Base-by-base conservation (phyloP, 1,140 invertebrate species). In the Drosophila lacteicornis region DNA sequence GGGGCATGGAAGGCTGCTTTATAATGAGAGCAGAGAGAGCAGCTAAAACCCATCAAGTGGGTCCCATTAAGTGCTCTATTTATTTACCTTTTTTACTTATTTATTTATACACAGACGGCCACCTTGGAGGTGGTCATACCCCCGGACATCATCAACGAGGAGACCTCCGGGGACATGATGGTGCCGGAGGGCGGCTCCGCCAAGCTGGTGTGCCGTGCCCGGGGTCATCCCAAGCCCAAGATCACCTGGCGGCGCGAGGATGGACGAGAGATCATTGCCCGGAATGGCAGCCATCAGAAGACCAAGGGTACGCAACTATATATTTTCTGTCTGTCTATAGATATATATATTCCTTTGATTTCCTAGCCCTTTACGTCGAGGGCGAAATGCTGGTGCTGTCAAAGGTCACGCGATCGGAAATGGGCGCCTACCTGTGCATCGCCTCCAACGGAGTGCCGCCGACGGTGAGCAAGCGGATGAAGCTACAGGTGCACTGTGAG, bases 241-340 rank as follows among this genome's bases (percentile, higher is more conserved):
- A 97, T 98, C 61, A 94, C 95, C 6, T 99, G 98, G 97, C 94
- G 96, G 58, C 94, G 97, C 49, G 97, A 99, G 93, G 97, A 99
- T 91, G 96, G 96, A 1, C 94, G 95, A 7, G 95, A 96, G 59
- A 97, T 98, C 46, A 96, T 97, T 43, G 95, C 96, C 22, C 94
- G 97, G 81, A 95, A 95, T 73, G 95, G 94, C 13, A 93, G 94
- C 38, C 94, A 95, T 75, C 94, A 94, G 46, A 96, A 96, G 93
- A 96, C 94, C 46, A 96, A 96, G 95, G 94, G 96, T 96, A 92
- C 93, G 78, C 4, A 25, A 3, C 22, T 33, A 33, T 33, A 33
- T 33, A 33, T 33, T 30, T 30, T 30, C 56, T 33, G 51, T 77
- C 67, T 1, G 19, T 22, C 19, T n/a, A n/a, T n/a, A 27, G 13